A percentile compares a stretch with the other conserved stretches of the same genome.
These are phyloP conservation scores for Aplodontia rufa DNA, from an alignment of 2,113 vertebrate species.

Conservation along the genomic window DNA sequence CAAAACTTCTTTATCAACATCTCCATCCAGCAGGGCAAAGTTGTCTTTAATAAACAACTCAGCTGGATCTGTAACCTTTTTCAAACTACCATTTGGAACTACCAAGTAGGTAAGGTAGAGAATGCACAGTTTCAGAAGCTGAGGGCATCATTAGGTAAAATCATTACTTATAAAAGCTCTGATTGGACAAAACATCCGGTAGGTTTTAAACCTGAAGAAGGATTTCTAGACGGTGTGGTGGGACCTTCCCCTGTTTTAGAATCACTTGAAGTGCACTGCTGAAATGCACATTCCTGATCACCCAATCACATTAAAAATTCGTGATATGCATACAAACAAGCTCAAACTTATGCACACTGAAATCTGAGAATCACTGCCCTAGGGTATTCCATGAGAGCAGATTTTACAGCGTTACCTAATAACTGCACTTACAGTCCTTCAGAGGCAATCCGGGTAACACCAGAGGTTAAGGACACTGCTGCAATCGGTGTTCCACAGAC, in stretches of 20 bases:
- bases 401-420: not conserved
- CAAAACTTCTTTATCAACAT: not conserved
- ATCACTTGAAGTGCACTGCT: not conserved
- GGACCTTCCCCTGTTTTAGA: not conserved
- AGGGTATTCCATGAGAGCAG: not conserved
- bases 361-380: not conserved
- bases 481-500: not conserved
- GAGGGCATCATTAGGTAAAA: not conserved
- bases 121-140: not conserved
- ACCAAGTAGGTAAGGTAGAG: not conserved
- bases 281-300: not conserved
- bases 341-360: not conserved
- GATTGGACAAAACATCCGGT: not conserved
- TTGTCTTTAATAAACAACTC: conserved; percentile 36
- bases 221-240: conserved; percentile 6
- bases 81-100: conserved; percentile 22
- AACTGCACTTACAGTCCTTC: not conserved
- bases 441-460: not conserved
- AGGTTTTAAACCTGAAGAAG: not conserved
- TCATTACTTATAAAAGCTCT: not conserved
- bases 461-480: not conserved
- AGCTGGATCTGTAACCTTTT: conserved; percentile 14
- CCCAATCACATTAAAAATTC: not conserved
- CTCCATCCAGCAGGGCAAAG: not conserved
- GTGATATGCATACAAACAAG: not conserved